Conservation (phyloP, 2,888 invertebrate genomes). For the Junonia oenone region DNA sequence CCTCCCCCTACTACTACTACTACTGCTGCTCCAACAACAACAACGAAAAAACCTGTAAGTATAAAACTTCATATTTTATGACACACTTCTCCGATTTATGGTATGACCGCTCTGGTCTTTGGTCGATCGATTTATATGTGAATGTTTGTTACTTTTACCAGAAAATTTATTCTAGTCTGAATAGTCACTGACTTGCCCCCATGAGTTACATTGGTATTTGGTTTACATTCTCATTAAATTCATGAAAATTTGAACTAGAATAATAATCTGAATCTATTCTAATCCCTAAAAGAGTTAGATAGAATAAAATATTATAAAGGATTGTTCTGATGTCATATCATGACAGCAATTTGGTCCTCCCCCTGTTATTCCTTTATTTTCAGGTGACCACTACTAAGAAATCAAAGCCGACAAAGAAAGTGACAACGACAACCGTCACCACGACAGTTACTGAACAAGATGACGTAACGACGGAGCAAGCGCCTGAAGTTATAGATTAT, state of each 20-base stretch:
- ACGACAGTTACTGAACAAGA: conserved; percentile 55
- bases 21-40: conserved; percentile 37
- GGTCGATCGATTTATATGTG: too few species aligned
- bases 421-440: conserved; percentile 56
- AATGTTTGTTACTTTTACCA: too few species aligned
- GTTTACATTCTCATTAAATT: too few species aligned
- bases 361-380: conserved; percentile 42
- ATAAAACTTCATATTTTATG: too few species aligned
- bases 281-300: too few species aligned
- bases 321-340: background rate
- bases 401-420: conserved; percentile 51
- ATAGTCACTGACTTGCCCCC: too few species aligned
- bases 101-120: too few species aligned
- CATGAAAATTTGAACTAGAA: too few species aligned
- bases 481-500: conserved; percentile 55
- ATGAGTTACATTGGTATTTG: too few species aligned
- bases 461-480: conserved; percentile 63
- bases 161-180: too few species aligned
- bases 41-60: conserved; percentile 63
- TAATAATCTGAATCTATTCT: too few species aligned
- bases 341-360: conserved; percentile 32
- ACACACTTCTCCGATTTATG: too few species aligned
- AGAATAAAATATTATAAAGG: background rate
- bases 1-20: conserved; percentile 40
- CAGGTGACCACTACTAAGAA: conserved; percentile 66